Conservation (phyloP, 2,888 invertebrate genomes). For the Adineta ricciae region DNA sequence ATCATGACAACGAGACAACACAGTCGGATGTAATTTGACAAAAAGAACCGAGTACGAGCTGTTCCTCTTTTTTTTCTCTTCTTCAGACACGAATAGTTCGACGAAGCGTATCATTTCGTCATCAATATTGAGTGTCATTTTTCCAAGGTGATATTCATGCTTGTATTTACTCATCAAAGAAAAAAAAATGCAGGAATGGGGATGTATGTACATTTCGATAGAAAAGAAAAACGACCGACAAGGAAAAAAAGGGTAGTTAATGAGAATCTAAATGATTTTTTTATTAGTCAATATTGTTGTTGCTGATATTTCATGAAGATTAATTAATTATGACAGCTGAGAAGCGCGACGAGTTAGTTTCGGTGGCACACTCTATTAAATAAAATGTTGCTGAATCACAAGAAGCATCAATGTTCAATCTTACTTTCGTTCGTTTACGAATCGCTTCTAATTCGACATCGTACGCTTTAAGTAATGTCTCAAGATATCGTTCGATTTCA, state of each 20-base stretch:
- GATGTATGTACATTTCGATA: neutral
- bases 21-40: neutral
- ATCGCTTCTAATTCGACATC: neutral
- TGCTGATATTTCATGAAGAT: neutral
- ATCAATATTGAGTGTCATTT: neutral
- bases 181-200: neutral
- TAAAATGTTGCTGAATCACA: neutral
- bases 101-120: neutral
- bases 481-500: conserved; percentile 7
- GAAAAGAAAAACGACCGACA: neutral
- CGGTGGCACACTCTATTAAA: neutral
- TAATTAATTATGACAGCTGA: neutral
- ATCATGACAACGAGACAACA: neutral
- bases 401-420: neutral
- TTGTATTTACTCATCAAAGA: neutral
- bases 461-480: neutral
- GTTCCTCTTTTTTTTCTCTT: neutral
- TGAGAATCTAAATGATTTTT: neutral
- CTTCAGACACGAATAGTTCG: neutral
- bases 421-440: neutral
- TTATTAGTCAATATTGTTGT: neutral
- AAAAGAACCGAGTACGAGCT: neutral
- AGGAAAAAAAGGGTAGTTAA: neutral
- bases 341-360: neutral
- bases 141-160: neutral